These are phyloP conservation scores for Rhincodon typus DNA, from an alignment of 2,797 vertebrate genomes.

Conservation along the genomic window DNA sequence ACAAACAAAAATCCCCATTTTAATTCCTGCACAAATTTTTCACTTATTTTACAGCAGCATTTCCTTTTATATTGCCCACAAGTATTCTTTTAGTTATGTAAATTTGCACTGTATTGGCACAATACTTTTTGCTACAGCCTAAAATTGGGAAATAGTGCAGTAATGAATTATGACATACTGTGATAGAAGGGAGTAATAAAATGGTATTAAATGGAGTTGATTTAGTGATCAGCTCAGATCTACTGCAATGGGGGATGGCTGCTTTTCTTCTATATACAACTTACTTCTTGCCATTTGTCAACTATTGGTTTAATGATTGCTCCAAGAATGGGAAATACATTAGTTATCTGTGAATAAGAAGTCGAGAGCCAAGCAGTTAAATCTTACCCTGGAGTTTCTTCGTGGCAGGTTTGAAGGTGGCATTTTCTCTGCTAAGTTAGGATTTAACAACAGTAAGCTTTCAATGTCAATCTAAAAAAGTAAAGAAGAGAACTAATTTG, in stretches of 20 bases:
- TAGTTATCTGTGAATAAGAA: not conserved
- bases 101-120: no score
- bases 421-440: conserved; percentile 1
- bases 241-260: no score
- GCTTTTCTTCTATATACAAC: not conserved
- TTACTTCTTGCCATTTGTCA: not conserved
- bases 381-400: not conserved
- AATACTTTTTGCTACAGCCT: no score
- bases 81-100: no score
- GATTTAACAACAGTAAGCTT: conserved; percentile 23
- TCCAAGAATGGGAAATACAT: not conserved
- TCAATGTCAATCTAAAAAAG: conserved; percentile 26
- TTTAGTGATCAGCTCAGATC: no score
- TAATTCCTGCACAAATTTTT: no score
- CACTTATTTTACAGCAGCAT: no score
- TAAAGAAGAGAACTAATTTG: not conserved
- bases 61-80: no score
- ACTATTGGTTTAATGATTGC: not conserved
- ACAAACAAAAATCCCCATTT: no score
- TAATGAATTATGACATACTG: no score
- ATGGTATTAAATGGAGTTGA: not conserved
- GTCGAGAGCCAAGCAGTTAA: not conserved
- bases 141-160: no score
- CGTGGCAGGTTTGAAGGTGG: not conserved
- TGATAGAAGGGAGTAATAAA: no score